These are phyloP conservation scores for Sarcophilus harrisii DNA, from an alignment of 2,797 vertebrate genomes.

Conservation along the genomic window DNA sequence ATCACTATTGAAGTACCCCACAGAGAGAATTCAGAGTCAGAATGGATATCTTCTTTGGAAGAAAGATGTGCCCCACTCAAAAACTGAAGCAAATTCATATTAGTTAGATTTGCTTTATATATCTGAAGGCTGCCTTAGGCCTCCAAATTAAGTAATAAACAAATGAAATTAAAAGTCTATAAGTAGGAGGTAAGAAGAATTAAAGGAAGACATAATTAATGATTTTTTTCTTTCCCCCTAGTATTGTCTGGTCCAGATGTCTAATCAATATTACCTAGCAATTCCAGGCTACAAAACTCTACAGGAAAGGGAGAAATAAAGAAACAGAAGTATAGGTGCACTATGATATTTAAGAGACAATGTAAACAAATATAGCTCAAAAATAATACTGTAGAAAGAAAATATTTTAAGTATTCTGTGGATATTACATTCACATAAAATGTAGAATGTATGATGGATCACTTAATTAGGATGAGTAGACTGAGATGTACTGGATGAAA, in stretches of 20 bases:
- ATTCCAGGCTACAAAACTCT: neutral
- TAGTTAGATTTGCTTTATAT: conserved; percentile 41
- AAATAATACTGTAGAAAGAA: neutral
- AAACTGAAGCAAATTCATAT: conserved; percentile 28
- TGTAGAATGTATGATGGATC: neutral
- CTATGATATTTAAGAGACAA: neutral
- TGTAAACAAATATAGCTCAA: neutral
- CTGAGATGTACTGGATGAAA: neutral
- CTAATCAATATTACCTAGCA: neutral
- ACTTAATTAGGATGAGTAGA: neutral
- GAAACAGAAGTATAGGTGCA: no score
- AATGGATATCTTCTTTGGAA: conserved; percentile 35
- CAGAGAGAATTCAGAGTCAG: conserved; percentile 24
- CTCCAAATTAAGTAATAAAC: conserved; percentile 5
- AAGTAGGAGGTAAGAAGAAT: neutral
- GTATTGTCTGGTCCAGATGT: conserved; percentile 12
- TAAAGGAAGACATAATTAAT: neutral
- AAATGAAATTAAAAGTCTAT: conserved; percentile 13
- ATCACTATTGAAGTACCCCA: conserved; percentile 17
- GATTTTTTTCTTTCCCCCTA: neutral
- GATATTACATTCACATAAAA: neutral
- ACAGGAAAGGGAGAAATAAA: neutral
- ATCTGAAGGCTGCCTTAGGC: neutral
- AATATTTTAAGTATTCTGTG: neutral
- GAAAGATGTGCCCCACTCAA: conserved; percentile 19